Conservation (phyloP, 2,888 invertebrate genomes). For the Parapristionchus giblindavisi region DNA sequence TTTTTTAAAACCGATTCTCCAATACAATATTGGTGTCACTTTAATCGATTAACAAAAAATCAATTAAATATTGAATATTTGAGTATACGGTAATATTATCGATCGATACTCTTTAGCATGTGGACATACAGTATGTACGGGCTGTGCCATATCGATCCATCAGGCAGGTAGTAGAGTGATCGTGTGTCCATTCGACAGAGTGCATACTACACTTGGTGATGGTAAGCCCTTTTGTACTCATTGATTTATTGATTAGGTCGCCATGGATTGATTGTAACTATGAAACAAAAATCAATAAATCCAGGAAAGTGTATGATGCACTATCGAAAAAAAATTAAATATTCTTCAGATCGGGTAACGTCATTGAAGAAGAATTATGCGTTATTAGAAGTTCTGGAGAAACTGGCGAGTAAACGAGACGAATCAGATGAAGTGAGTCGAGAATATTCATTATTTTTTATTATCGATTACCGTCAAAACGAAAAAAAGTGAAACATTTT, state of each 20-base stretch:
- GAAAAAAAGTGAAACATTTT: no score
- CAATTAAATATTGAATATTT: no score
- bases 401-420: constrained; percentile 71
- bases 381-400: constrained; percentile 75
- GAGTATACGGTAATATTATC: no score
- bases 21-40: neutral
- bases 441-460: no score
- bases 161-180: constrained; percentile 58
- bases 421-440: constrained; percentile 59
- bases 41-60: no score
- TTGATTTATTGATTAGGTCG: no score
- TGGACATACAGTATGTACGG: constrained; percentile 76
- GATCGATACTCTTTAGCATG: constrained; percentile 67
- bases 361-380: constrained; percentile 76
- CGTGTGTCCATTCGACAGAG: constrained; percentile 76
- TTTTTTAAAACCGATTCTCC: neutral
- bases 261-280: no score
- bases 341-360: constrained; percentile 71
- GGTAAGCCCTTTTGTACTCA: no score
- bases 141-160: constrained; percentile 69
- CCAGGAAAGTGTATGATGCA: no score
- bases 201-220: constrained; percentile 72
- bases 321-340: no score
- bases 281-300: no score
- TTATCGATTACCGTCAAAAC: no score